Evolutionary conservation across 2,888 invertebrate genomes (phyloP).

Genomic region (Lasioglossum lativentre): DNA sequence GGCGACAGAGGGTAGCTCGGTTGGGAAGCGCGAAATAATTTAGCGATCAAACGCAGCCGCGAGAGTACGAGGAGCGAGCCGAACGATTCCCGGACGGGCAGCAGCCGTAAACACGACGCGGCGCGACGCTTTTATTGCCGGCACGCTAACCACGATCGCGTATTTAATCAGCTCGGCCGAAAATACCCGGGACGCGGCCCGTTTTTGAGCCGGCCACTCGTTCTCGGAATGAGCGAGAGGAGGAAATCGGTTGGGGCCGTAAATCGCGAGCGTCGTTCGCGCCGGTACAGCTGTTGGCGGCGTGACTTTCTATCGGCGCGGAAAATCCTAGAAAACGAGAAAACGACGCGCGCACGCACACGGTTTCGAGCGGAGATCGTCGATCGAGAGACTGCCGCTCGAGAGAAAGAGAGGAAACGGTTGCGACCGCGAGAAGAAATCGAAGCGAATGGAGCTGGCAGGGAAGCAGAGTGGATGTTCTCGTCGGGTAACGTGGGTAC

Average conservation of each 20-base stretch:
- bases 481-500: slow-evolving; percentile 59
- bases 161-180: slow-evolving; percentile 64
- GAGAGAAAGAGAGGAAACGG: neutral
- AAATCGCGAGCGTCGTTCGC: slow-evolving; percentile 39
- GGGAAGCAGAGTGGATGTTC: slow-evolving; percentile 55
- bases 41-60: slow-evolving; percentile 54
- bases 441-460: slow-evolving; percentile 25
- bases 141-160: slow-evolving; percentile 55
- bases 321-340: neutral
- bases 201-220: slow-evolving; percentile 36
- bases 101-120: slow-evolving; percentile 63
- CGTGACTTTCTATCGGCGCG: neutral
- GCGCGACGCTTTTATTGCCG: slow-evolving; percentile 66
- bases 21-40: slow-evolving; percentile 47
- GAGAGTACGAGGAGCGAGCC: slow-evolving; percentile 48
- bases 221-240: slow-evolving; percentile 39
- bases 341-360: neutral
- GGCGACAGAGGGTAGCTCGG: neutral
- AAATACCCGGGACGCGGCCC: slow-evolving; percentile 57
- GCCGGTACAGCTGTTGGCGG: slow-evolving; percentile 32
- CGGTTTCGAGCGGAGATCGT: neutral
- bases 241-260: slow-evolving; percentile 43
- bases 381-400: neutral
- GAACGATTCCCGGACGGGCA: slow-evolving; percentile 40
- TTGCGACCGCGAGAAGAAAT: slow-evolving; percentile 30